Conservation (phyloP, 2,888 invertebrate species). For the Tetranychus truncatus region DNA sequence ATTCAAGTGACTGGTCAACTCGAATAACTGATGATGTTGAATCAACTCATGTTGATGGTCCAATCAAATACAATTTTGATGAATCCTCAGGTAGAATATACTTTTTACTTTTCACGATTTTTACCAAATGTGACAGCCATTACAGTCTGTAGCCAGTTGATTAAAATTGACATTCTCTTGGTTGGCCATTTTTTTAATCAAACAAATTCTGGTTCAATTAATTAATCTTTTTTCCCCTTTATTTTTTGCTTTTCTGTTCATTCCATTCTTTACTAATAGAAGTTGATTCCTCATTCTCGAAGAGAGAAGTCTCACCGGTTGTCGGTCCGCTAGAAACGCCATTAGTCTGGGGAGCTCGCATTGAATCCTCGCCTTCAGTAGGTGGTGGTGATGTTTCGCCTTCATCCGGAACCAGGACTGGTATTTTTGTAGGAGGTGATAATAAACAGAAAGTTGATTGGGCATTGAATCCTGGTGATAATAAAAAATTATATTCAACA, state of each 20-base stretch:
- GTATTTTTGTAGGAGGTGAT: not conserved
- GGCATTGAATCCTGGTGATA: not conserved
- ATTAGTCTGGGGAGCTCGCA: not conserved
- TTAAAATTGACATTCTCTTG: not conserved
- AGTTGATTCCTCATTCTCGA: not conserved
- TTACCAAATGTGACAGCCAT: no score
- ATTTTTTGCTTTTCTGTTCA: no score
- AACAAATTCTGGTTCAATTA: not conserved
- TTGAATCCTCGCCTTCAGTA: not conserved
- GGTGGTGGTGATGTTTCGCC: conserved; percentile 1
- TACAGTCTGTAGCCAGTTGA: no score
- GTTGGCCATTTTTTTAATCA: not conserved
- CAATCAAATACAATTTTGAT: not conserved
- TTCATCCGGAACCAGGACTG: not conserved
- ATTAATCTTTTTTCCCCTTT: not conserved
- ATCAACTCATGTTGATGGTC: not conserved
- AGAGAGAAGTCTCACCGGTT: not conserved
- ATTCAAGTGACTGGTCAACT: not conserved
- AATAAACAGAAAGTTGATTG: conserved; percentile 2
- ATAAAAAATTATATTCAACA: not conserved
- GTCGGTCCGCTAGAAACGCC: not conserved
- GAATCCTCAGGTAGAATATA: not conserved
- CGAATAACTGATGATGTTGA: not conserved
- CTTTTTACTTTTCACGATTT: no score
- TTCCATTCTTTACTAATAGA: not conserved